These are phyloP conservation scores for Zaprionus davidi DNA, from an alignment of 1,140 invertebrate species.

Conservation along the genomic window DNA sequence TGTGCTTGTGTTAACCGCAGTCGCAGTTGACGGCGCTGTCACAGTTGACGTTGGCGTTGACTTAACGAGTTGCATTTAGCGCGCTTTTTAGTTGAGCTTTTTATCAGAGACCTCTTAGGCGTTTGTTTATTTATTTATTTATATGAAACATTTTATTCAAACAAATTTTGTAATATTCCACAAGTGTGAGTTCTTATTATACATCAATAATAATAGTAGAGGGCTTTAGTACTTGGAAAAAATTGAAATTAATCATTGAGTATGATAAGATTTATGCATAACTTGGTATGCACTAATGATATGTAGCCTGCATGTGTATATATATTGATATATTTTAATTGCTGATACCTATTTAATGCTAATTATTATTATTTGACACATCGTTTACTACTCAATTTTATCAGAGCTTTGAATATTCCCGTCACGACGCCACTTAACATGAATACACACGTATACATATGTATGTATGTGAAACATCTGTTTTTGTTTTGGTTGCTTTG, in stretches of 20 bases:
- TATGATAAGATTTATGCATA: not conserved
- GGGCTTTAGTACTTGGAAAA: no score
- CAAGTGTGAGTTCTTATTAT: no score
- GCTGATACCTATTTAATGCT: slow-evolving; percentile 34
- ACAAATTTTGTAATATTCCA: no score
- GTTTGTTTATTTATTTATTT: not conserved
- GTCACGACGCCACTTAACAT: slow-evolving; percentile 15
- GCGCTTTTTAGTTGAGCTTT: slow-evolving; percentile 24
- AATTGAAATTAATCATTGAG: no score
- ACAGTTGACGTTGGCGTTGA: not conserved
- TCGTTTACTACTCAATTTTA: slow-evolving; percentile 10
- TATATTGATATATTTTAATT: slow-evolving; percentile 17
- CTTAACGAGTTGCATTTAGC: slow-evolving; percentile 28
- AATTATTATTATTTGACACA: slow-evolving; percentile 47
- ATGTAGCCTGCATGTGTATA: not conserved
- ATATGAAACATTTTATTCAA: no score
- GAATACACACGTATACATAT: slow-evolving; percentile 13
- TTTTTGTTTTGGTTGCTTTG: slow-evolving; percentile 76
- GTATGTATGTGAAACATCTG: slow-evolving; percentile 55
- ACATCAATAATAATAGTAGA: no score
- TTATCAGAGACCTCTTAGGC: not conserved
- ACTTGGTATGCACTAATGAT: not conserved
- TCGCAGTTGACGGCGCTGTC: not conserved
- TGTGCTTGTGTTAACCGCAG: slow-evolving; percentile 42
- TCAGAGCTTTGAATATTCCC: slow-evolving; percentile 12